Evolutionary conservation across 2,888 invertebrate genomes (phyloP), one percentile per base, ranked within the genome.

Genomic region (Vanessa cardui): DNA sequence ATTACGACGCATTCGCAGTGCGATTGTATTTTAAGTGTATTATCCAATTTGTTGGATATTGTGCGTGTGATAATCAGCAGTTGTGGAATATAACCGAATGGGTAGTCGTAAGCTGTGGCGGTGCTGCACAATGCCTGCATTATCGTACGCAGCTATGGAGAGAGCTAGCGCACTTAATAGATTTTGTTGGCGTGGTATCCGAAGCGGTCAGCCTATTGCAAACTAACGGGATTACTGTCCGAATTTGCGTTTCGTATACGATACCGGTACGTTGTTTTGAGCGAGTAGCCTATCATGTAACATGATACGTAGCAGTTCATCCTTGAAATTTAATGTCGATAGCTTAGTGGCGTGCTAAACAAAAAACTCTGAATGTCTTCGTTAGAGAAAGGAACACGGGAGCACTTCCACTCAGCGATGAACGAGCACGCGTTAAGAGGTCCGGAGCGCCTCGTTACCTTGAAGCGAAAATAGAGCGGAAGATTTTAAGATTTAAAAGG

Each of bases 11-110:
- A 88, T 91, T 90, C 87, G 89, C 86, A 84, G 87, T 88, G 86
- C 93, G 92, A 93, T 92, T 92, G 93, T 94, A 92, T 94, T 94
- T 94, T 94, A 94, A 94, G 94, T 94, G 94, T 94, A 94, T 94
- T 94, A 94, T 94, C 94, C 94, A 94, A 94, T 94, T 93, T 93
- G 92, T 88, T 86, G 87, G 93, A 90, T 93, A 93, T 93, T 92
- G 93, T 93, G 92, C 92, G 93, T 92, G 89, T 81, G 86, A 85
- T 91, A 90, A 92, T 91, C 90, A 87, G 86, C 83, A 86, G 83
- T 81, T 81, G 87, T 83, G 80, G 83, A 81, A 83, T 85, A 83
- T 83, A 85, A 78, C 80, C 83, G 81, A 80, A 76, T 83, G 87
- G 84, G 88, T 84, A 87, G 85, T 80, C 84, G 85, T 81, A 81